Evolutionary conservation across 2,888 invertebrate species (phyloP).

Genomic region (Chaitophorus viminalis): DNA sequence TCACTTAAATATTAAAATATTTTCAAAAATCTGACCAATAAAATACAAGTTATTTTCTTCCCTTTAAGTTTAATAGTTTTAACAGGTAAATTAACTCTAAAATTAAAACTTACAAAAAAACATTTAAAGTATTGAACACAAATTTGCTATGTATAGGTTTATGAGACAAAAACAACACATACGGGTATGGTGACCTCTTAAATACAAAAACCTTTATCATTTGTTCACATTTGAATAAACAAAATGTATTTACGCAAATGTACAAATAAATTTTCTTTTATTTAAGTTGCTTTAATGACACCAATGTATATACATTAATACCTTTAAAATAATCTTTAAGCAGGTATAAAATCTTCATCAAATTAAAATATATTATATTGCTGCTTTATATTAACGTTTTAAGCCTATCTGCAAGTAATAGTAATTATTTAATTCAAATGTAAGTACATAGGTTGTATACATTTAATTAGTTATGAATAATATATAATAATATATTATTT

Average conservation of each 20-base stretch:
- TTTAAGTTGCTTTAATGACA: not conserved
- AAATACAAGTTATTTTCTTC: too few relatives aligned
- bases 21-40: too few relatives aligned
- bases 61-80: too few relatives aligned
- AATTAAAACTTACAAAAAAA: too few relatives aligned
- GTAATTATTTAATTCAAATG: not conserved
- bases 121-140: too few relatives aligned
- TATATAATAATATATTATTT: not conserved
- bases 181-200: too few relatives aligned
- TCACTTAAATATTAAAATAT: too few relatives aligned
- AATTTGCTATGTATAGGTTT: too few relatives aligned
- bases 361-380: not conserved
- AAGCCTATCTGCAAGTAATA: not conserved
- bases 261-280: conserved; percentile 19
- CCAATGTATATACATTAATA: not conserved
- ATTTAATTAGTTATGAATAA: not conserved
- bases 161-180: too few relatives aligned
- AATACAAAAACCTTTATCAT: not conserved
- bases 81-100: too few relatives aligned
- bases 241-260: conserved; percentile 38
- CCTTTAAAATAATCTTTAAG: not conserved
- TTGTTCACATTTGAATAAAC: conserved; percentile 41
- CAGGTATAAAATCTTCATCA: not conserved
- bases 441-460: conserved; percentile 1
- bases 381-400: too few relatives aligned